Conservation (phyloP, 2,113 vertebrate species). For the Podocnemis expansa region DNA sequence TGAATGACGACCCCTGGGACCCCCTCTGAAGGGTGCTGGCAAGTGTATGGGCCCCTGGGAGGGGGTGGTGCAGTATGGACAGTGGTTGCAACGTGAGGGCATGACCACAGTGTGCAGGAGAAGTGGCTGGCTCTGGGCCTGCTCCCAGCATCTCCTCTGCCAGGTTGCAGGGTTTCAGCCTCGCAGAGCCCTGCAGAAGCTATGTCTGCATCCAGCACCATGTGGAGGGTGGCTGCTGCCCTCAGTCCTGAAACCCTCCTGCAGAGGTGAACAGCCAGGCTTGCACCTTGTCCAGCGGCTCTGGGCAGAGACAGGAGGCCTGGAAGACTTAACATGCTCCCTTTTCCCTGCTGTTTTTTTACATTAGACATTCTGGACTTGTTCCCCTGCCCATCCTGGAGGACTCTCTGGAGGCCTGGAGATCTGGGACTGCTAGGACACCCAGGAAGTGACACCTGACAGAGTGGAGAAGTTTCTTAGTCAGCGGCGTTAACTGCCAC, state of each 20-base stretch:
- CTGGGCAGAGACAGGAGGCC: too few species aligned
- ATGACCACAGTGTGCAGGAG: background rate
- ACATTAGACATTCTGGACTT: background rate
- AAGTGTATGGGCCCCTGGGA: background rate
- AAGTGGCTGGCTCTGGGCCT: background rate
- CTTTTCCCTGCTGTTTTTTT: conserved; percentile 1
- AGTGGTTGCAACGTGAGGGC: background rate
- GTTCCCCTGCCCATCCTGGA: background rate
- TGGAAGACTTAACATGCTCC: background rate
- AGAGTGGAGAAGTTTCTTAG: background rate
- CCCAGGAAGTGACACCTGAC: background rate
- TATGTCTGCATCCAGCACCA: background rate
- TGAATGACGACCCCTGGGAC: too few species aligned
- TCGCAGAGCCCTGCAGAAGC: background rate
- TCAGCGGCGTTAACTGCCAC: background rate
- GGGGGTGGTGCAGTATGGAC: background rate
- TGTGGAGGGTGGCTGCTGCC: background rate
- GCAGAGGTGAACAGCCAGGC: background rate
- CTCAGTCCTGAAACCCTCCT: too few species aligned
- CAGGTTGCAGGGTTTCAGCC: background rate
- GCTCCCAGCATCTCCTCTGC: accelerated
- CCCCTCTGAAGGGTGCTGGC: too few species aligned
- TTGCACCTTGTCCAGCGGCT: background rate
- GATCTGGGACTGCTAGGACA: background rate
- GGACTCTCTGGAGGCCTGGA: background rate